Percentiles rank a stretch among this genome's conserved stretches.
phyloP scores from a whole-genome alignment of 2,113 vertebrate genomes.

The Eulacestoma nigropectus region DNA sequence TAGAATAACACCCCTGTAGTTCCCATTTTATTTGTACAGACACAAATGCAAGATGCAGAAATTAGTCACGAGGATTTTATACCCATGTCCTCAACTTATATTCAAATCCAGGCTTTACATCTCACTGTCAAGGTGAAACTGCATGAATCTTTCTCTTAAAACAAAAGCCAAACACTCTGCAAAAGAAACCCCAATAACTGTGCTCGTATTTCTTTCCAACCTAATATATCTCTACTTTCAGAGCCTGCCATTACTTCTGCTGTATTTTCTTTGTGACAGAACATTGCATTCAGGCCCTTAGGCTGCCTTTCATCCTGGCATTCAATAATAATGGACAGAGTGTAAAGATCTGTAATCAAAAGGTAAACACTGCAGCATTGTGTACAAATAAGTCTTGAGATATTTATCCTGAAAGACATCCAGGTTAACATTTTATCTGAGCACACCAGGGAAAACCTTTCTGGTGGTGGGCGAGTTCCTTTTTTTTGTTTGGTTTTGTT shows the following conservation, averaged over 20 bases:
- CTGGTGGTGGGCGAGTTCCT: background rate
- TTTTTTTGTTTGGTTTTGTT: background rate
- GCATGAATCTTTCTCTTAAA: background rate
- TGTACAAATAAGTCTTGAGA: conserved; percentile 52
- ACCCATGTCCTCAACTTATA: background rate
- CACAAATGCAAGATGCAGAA: background rate
- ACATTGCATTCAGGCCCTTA: conserved; percentile 23
- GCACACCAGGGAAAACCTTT: conserved; percentile 30
- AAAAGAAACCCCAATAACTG: background rate
- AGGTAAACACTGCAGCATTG: conserved; percentile 37
- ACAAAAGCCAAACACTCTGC: background rate
- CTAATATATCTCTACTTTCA: background rate
- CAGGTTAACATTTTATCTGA: conserved; percentile 30
- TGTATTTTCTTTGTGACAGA: conserved; percentile 60
- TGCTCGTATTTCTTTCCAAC: background rate
- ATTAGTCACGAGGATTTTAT: background rate
- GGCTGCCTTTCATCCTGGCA: conserved; percentile 52
- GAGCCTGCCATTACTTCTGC: conserved; percentile 21
- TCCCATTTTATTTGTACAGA: background rate
- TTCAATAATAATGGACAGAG: conserved; percentile 51
- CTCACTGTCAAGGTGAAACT: background rate
- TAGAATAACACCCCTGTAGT: background rate
- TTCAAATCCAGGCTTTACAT: background rate
- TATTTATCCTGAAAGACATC: conserved; percentile 52
- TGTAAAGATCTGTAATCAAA: conserved; percentile 65